Evolutionary conservation across 2,888 invertebrate species (phyloP), one percentile per base, ranked within the genome.

Genomic region (Lepidocyrtinus sp.): DNA sequence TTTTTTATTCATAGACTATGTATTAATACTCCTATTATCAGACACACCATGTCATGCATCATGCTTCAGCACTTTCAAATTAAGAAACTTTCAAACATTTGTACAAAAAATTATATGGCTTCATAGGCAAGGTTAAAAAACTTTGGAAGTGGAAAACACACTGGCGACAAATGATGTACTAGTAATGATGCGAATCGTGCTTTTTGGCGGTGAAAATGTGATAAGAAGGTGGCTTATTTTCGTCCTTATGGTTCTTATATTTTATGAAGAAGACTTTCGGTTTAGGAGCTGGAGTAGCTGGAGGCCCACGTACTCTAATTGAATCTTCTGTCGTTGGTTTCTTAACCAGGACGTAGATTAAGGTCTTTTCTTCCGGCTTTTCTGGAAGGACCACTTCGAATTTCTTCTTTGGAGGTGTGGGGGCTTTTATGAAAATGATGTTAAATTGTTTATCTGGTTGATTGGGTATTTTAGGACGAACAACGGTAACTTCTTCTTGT

Each of bases 381-480:
- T 64, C 50, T 1, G 80, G 80, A 17, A 80, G 50, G 50, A 75
- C 62, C 1, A 80, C 61, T 50, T 80, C 75, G 0, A 75, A 70
- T 50, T 75, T 70, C 12, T 46, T 45, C n/a, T 68, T 36, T 1
- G 19, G 5, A 0, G 75, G 45, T 12, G 59, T 5, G 15, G 80
- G 75, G 5, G 75, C 75, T 22, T 80, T 80, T 5, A 80, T 65
- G 22, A 80, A 80, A 61, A 80, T 68, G 1, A 80, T 75, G 25
- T 80, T 80, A 5, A 80, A 22, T 24, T 71, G 80, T 17, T 80
- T 80, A 7, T 74, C 64, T 9, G 74, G 80, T 26, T 59, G 45
- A n/a, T n/a, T n/a, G 0, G 72, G 72, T 21, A 25, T 19, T 61
- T 72, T 68, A 3, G 79, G 79, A 15, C 65, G 62, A 22, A 79